Base-by-base conservation (phyloP, 2,888 invertebrate genomes). In the Trypoxylon attenuatum region DNA sequence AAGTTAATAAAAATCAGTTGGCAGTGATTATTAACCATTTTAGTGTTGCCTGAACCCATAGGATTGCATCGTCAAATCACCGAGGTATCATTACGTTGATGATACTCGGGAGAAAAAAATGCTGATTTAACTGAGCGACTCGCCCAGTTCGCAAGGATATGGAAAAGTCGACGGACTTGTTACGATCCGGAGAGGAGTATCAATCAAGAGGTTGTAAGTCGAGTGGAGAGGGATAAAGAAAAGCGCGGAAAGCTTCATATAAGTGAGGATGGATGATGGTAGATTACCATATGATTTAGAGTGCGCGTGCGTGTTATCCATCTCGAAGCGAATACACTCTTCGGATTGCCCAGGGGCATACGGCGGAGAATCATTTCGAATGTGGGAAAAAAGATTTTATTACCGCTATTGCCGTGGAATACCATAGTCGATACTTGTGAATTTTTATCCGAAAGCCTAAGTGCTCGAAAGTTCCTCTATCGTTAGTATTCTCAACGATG, bases 131-230 rank as follows among this genome's bases (percentile, higher is more conserved):
- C n/a, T n/a, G n/a, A n/a, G n/a, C n/a, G n/a, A n/a, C n/a, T n/a
- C n/a, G n/a, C n/a, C n/a, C n/a, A n/a, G n/a, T n/a, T n/a, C n/a
- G n/a, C n/a, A n/a, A n/a, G n/a, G n/a, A n/a, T n/a, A n/a, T n/a
- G n/a, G 52, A 27, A 58, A 45, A 52, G 38, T 45, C 53, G 43
- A 54, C 53, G 53, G 58, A 45, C 39, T 59, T 15, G 25, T 59
- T 45, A 18, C 16, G 8, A 33, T 16, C 23, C 22, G 25, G 42
- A n/a, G n/a, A n/a, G 33, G 13, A 10, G 13, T 33, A 33, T 33
- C 33, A 33, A 33, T 33, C 33, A 33, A 33, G 33, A 10, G 33
- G 33, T 4, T 33, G 33, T 33, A 33, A 33, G 10, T 33, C n/a
- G 13, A 33, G 8, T 33, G 33, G 13, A 33, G 8, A 13, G 8